Conservation (phyloP, 2,113 vertebrate species). For the Plotosus lineatus region DNA sequence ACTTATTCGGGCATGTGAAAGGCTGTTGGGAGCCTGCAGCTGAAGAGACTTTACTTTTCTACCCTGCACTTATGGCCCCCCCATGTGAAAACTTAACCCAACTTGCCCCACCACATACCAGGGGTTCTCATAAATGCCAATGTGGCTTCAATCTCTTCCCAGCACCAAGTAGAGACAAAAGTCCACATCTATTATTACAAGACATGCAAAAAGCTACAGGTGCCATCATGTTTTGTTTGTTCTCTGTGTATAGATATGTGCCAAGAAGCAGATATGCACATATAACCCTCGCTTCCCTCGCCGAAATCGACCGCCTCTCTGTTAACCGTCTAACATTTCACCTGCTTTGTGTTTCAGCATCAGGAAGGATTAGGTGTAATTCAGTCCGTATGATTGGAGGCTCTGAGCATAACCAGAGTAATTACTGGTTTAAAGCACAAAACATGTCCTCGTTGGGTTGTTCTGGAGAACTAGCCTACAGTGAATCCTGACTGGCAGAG, state of each 20-base stretch:
- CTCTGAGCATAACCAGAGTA: neutral
- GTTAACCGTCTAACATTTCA: constrained; percentile 18
- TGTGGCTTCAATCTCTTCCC: constrained; percentile 17
- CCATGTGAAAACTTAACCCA: constrained; percentile 35
- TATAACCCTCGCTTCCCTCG: constrained; percentile 5
- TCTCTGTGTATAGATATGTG: constrained; percentile 8
- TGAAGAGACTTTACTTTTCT: constrained; percentile 29
- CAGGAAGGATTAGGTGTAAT: constrained; percentile 25
- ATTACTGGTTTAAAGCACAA: constrained; percentile 25
- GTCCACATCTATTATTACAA: constrained; percentile 2
- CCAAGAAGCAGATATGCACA: constrained; percentile 22
- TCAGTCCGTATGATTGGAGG: constrained; percentile 2
- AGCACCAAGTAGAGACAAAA: neutral
- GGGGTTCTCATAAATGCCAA: constrained; percentile 25
- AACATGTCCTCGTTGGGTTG: constrained; percentile 1
- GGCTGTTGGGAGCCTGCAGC: constrained; percentile 40
- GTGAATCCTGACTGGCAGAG: constrained; percentile 5
- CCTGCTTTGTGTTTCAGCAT: constrained; percentile 15
- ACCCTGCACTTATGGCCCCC: constrained; percentile 36
- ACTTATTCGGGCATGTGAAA: constrained; percentile 50
- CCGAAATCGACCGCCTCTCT: neutral
- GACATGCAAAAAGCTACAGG: constrained; percentile 34
- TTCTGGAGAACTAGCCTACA: constrained; percentile 8
- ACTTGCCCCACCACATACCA: constrained; percentile 41
- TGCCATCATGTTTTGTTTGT: constrained; percentile 15